phyloP scores from a whole-genome alignment of 2,888 invertebrate genomes.

The Synergus itoensis region DNA sequence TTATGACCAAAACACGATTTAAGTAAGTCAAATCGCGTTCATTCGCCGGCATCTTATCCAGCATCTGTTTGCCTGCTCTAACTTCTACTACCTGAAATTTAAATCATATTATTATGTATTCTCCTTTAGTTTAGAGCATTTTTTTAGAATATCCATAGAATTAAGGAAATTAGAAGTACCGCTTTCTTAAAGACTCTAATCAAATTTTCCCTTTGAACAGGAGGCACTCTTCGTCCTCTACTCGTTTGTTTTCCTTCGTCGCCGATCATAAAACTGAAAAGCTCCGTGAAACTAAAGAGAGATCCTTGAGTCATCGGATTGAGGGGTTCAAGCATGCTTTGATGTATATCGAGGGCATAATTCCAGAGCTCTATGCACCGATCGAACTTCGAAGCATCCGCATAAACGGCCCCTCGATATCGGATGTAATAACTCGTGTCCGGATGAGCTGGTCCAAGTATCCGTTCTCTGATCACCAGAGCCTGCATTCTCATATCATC shows the following conservation, averaged over 20 bases:
- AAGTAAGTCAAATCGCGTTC: constrained; percentile 88
- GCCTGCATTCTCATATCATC: constrained; percentile 98
- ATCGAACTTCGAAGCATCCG: constrained; percentile 95
- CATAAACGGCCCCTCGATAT: constrained; percentile 95
- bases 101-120: constrained; percentile 11
- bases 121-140: background rate
- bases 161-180: constrained; percentile 74
- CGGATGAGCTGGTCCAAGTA: constrained; percentile 95
- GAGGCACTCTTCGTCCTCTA: constrained; percentile 87
- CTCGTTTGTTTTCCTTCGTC: constrained; percentile 87
- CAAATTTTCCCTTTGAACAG: constrained; percentile 90
- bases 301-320: constrained; percentile 97
- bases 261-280: constrained; percentile 96
- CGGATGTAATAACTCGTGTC: constrained; percentile 98
- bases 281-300: constrained; percentile 95
- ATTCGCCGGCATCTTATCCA: constrained; percentile 81
- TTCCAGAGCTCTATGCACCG: constrained; percentile 97
- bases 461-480: constrained; percentile 93
- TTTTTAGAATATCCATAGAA: no score
- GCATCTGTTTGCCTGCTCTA: constrained; percentile 82
- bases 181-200: constrained; percentile 91
- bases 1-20: constrained; percentile 91
- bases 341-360: constrained; percentile 98
- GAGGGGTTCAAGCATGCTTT: constrained; percentile 93
- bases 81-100: constrained; percentile 83